phyloP scores from a whole-genome alignment of 2,888 invertebrate species.

The Margaritifera margaritifera region DNA sequence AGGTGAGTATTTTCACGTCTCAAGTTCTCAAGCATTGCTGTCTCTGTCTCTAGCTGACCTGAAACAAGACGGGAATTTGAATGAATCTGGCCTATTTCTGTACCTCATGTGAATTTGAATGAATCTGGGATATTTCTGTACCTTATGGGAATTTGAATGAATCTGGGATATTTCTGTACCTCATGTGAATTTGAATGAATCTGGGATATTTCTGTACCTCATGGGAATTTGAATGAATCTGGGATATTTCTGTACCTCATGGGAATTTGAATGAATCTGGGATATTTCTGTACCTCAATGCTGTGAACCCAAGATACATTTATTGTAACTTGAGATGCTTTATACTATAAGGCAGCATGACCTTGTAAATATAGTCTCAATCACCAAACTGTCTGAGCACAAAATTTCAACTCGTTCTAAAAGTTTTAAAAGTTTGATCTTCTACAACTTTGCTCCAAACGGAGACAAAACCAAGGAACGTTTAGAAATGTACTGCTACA shows the following conservation, averaged over 20 bases:
- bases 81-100: neutral
- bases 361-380: too few relatives aligned
- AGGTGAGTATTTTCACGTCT: constrained; percentile 52
- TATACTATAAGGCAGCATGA: too few relatives aligned
- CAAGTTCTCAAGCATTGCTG: constrained; percentile 40
- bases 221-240: neutral
- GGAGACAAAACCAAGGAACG: too few relatives aligned
- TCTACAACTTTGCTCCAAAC: too few relatives aligned
- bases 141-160: neutral
- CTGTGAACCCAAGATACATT: neutral
- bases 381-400: too few relatives aligned
- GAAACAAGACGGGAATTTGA: neutral
- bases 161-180: neutral
- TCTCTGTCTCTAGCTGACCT: constrained; percentile 50
- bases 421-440: too few relatives aligned
- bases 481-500: too few relatives aligned
- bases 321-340: too few relatives aligned
- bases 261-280: neutral
- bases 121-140: neutral
- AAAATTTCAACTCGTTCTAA: too few relatives aligned
- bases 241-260: neutral
- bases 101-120: neutral
- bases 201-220: neutral
- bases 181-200: neutral
- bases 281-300: neutral